Base-by-base conservation (phyloP, 2,888 invertebrate species). In the Homarus gammarus region DNA sequence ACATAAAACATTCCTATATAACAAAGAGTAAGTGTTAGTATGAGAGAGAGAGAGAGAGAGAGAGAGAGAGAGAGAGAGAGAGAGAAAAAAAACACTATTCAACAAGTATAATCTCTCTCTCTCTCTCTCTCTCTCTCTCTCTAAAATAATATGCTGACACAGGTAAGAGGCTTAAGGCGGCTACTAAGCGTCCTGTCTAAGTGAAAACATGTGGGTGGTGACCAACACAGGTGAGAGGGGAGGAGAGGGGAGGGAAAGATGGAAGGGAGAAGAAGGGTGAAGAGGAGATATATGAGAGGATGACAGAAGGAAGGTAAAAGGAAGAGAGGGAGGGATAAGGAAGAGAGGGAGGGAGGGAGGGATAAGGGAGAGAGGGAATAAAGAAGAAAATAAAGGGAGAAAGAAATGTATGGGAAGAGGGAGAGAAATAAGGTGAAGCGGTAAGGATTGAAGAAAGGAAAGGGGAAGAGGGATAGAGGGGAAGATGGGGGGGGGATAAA, bases 1-100 rank as follows among this genome's bases (percentile, higher is more conserved):
- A n/a, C n/a, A n/a, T n/a, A n/a, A n/a, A n/a, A n/a, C n/a, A n/a
- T n/a, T n/a, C n/a, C n/a, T n/a, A n/a, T n/a, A n/a, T n/a, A 6
- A 10, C 27, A 10, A 6, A 10, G 15, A 6, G 72, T 27, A 6
- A 27, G 31, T 27, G 15, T 15, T 15, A 27, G 72, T 10, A n/a
- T 27, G 56, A 56, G 56, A 56, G 56, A 56, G 56, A 56, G 10
- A 56, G 56, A 56, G 56, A 64, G 56, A 56, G 56, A 56, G 56
- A 56, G 56, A 56, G 64, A 22, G 22, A 22, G 64, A 64, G 64
- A 64, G 64, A 22, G 56, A 56, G 56, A 56, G 56, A 64, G 56
- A 56, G 56, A 56, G 56, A 56, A 56, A 56, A 56, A 56, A 18
- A 15, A 56, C 56, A n/a, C 2, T 2, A n/a, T n/a, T n/a, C n/a